Percentiles rank a stretch among this genome's conserved stretches.
Evolutionary conservation across 92 coral and sea anemone genomes (phyloP).

Genomic region (Galaxea fascicularis): DNA sequence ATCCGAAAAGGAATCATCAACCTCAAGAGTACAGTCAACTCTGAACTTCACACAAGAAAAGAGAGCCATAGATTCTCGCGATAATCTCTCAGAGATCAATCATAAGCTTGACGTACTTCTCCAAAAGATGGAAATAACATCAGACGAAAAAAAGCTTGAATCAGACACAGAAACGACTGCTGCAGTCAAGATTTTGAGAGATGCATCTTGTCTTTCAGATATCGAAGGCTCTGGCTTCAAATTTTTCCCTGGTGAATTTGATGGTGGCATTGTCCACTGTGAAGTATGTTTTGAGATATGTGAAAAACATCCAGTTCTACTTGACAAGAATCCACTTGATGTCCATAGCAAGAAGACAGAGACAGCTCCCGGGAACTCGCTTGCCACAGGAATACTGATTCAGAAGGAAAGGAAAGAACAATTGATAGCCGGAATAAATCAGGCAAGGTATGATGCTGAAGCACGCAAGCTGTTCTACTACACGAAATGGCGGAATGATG

Average conservation of each 20-base stretch:
- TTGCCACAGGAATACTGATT: slow-evolving; percentile 34
- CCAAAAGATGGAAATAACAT: too few relatives aligned
- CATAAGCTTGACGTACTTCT: too few relatives aligned
- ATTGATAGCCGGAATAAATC: slow-evolving; percentile 48
- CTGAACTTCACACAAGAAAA: slow-evolving; percentile 25
- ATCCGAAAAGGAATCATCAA: slow-evolving; percentile 12
- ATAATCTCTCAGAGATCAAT: too few relatives aligned
- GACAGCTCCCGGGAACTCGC: slow-evolving; percentile 31
- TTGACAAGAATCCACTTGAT: slow-evolving; percentile 34
- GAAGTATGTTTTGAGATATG: slow-evolving; percentile 43
- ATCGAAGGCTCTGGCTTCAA: slow-evolving; percentile 25
- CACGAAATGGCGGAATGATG: slow-evolving; percentile 31
- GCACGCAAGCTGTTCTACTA: slow-evolving; percentile 37
- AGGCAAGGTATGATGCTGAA: slow-evolving; percentile 34
- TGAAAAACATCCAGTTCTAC: slow-evolving; percentile 32
- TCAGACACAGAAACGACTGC: too few relatives aligned
- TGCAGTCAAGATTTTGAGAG: too few relatives aligned
- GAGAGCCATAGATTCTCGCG: background rate
- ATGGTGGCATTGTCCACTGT: slow-evolving; percentile 24
- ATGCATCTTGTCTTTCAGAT: slow-evolving; percentile 31
- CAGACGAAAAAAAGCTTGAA: too few relatives aligned
- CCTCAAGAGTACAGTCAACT: slow-evolving; percentile 25
- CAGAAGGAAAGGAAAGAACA: slow-evolving; percentile 39
- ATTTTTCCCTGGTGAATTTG: slow-evolving; percentile 31
- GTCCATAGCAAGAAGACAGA: slow-evolving; percentile 25